phyloP scores from a whole-genome alignment of 2,797 vertebrate species.

The Sarcoramphus papa region DNA sequence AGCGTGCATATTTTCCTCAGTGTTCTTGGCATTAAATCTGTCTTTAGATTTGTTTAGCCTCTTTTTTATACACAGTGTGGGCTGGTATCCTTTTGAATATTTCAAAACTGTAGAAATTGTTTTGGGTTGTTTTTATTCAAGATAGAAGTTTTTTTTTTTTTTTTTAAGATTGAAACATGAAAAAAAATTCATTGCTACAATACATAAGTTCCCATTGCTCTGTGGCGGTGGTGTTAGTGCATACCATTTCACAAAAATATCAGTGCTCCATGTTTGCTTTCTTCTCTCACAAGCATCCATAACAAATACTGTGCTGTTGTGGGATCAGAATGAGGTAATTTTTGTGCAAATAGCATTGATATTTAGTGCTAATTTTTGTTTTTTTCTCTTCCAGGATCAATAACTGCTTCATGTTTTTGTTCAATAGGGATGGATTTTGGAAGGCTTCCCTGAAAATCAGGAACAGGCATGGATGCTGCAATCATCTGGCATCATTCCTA shows the following conservation, averaged over 20 bases:
- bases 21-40: constrained; percentile 56
- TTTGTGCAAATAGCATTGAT: background rate
- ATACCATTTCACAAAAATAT: background rate
- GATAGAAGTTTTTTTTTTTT: background rate
- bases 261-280: background rate
- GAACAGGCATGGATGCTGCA: constrained; percentile 83
- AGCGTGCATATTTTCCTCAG: constrained; percentile 54
- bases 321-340: background rate
- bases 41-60: constrained; percentile 63
- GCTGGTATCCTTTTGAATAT: constrained; percentile 53
- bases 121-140: constrained; percentile 1
- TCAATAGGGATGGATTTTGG: constrained; percentile 89
- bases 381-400: background rate
- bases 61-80: constrained; percentile 25
- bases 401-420: constrained; percentile 3
- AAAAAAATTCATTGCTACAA: background rate
- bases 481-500: constrained; percentile 76
- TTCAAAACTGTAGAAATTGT: constrained; percentile 52
- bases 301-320: background rate
- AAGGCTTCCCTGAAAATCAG: constrained; percentile 82
- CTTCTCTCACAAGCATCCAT: background rate
- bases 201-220: background rate
- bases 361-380: background rate
- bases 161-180: background rate
- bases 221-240: background rate